Evolutionary conservation across 2,888 invertebrate species (phyloP).

Genomic region (Drosophila austrosaltans): DNA sequence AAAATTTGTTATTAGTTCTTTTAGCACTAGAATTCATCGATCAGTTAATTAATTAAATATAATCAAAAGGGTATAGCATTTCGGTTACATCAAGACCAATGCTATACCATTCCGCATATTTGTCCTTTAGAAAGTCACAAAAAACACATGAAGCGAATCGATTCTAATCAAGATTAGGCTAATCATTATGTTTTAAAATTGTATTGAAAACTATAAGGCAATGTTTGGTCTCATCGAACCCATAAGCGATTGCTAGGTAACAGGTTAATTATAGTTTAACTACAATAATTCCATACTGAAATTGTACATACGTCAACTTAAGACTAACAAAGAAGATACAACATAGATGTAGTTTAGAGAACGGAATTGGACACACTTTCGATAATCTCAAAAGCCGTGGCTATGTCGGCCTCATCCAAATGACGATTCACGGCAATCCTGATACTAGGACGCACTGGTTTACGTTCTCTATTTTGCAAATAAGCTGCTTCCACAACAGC

Average conservation of each 20-base stretch:
- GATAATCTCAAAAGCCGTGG: conserved; percentile 82
- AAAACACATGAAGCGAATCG: background rate
- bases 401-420: conserved; percentile 87
- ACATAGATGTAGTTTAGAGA: conserved; percentile 57
- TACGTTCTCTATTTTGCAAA: conserved; percentile 87
- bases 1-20: too few species aligned
- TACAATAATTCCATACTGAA: conserved; percentile 40
- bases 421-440: conserved; percentile 88
- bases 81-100: background rate
- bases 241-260: conserved; percentile 19
- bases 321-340: conserved; percentile 14
- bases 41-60: too few species aligned
- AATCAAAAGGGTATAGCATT: background rate
- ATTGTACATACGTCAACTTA: conserved; percentile 19
- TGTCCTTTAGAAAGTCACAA: conserved; percentile 6
- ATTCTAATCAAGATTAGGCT: background rate
- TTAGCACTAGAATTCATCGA: too few species aligned
- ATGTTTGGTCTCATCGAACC: conserved; percentile 9
- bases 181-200: conserved; percentile 7
- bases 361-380: conserved; percentile 83
- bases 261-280: conserved; percentile 29
- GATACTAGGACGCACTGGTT: conserved; percentile 89
- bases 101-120: background rate
- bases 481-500: conserved; percentile 89
- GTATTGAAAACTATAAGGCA: conserved; percentile 18